Base-by-base conservation (phyloP, 2,113 vertebrate genomes). In the Hydropotes inermis region DNA sequence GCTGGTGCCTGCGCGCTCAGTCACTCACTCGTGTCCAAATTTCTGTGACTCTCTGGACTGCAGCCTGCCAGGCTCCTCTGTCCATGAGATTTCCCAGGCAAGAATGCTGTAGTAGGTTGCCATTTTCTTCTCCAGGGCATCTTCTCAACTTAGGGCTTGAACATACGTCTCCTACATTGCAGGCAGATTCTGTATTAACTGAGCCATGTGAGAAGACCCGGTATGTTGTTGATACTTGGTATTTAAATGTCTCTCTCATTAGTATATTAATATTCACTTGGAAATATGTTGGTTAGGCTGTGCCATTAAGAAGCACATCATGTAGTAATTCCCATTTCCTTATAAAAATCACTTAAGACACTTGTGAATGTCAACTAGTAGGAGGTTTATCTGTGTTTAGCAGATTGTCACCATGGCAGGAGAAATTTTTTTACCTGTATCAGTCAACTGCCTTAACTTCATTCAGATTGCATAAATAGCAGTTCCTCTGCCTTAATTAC, bases 191-290 rank as follows among this genome's bases (percentile, higher is more conserved):
- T 76, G 36, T 43, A 43, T 76, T 43, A 43, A 43, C 39, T 13
- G 23, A 27, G 70, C 70, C 39, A 76, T 1, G 39, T 76, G 70
- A 23, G 70, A 43, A 74, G 23, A 21, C 23, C 87, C 91, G 97
- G 95, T 97, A 97, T 96, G 88, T 79, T 93, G 79, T 89, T 98
- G 83, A 86, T 97, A 55, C 45, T 97, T 91, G 54, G 17, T 13
- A 95, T 97, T 98, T 97, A 98, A 98, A 96, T 78, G 57, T 97
- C 94, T 98, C 97, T 89, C 97, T 98, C 54, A 70, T 96, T 97
- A 74, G 45, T 95, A 95, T 96, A 78, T 97, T 91, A 79, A 79
- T 97, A 45, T 86, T 98, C n/a, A 39, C 97, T 97, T 98, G 47
- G 92, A 98, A 97, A 98, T 94, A 43, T 95, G 79, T 89, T 81